phyloP scores from a whole-genome alignment of 2,113 vertebrate species.

The Clarias macrocephalus region DNA sequence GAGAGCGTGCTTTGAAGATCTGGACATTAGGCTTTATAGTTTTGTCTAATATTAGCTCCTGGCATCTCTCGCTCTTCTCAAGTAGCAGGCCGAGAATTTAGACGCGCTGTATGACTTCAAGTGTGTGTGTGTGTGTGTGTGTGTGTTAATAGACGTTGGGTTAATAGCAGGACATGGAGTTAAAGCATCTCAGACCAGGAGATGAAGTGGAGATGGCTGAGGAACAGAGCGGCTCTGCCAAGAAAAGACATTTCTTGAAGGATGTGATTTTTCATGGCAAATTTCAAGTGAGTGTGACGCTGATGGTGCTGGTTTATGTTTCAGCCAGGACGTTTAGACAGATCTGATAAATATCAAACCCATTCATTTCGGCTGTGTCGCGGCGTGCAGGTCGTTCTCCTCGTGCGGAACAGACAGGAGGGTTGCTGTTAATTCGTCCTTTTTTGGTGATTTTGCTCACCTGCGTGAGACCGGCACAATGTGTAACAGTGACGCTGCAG shows the following conservation, averaged over 20 bases:
- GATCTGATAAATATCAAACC: background rate
- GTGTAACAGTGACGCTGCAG: background rate
- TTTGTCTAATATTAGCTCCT: constrained; percentile 76
- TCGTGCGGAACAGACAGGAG: background rate
- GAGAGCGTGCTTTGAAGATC: constrained; percentile 40
- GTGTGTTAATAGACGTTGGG: constrained; percentile 19
- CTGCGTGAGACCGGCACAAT: background rate
- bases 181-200: constrained; percentile 19
- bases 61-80: constrained; percentile 68
- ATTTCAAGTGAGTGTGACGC: constrained; percentile 46
- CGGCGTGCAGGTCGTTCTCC: background rate
- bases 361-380: background rate
- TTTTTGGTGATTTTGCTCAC: background rate
- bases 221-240: background rate
- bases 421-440: background rate
- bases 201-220: constrained; percentile 36
- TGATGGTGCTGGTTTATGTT: constrained; percentile 3
- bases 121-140: background rate
- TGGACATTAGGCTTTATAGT: constrained; percentile 69
- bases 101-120: constrained; percentile 47
- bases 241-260: constrained; percentile 42
- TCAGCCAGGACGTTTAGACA: background rate
- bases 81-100: constrained; percentile 65
- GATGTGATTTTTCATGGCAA: constrained; percentile 55
- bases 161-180: background rate